Evolutionary conservation across 2,888 invertebrate genomes (phyloP), one percentile per base, ranked within the genome.

Genomic region (Synergus itoensis): DNA sequence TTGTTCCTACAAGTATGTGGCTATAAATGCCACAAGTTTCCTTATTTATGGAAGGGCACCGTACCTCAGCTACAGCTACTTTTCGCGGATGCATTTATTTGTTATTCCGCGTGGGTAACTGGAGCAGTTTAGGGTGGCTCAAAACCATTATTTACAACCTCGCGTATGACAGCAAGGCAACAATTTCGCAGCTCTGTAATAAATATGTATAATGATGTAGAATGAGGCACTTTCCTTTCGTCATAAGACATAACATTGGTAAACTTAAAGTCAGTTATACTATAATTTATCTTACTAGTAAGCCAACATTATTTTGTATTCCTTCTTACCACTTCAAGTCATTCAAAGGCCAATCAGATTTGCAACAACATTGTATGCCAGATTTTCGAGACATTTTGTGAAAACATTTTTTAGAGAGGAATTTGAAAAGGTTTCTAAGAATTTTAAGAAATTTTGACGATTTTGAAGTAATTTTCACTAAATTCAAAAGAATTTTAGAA

Each of bases 21-120:
- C 86, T 87, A 89, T 89, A 89, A 89, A 88, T 85, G 89, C 87
- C 86, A 87, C 87, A 89, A 89, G 84, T 89, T 89, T 87, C 83
- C 85, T 90, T 89, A 90, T 90, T 90, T 89, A 90, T 84, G 83
- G 83, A 78, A 81, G 79, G 80, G 77, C 81, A 77, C 73, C 65
- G 85, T 89, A 88, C 88, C 87, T 89, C 89, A 87, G 84, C 83
- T 83, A 81, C 84, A 86, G 86, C 89, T 88, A 89, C 89, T 90
- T 89, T 89, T 88, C 87, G 87, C 86, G 84, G 87, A 89, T 88
- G 81, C 88, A 89, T 89, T 89, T 89, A 89, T 89, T 88, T 89
- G 89, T 89, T 89, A 87, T 88, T 88, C 87, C 84, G 81, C 84
- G 83, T 85, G 84, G 82, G 78, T 83, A 82, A 78, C 77, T 73